A percentile compares a stretch with the other conserved stretches of the same genome.
These are phyloP conservation scores for Cherax quadricarinatus DNA, from an alignment of 1,140 invertebrate species.

Conservation along the genomic window DNA sequence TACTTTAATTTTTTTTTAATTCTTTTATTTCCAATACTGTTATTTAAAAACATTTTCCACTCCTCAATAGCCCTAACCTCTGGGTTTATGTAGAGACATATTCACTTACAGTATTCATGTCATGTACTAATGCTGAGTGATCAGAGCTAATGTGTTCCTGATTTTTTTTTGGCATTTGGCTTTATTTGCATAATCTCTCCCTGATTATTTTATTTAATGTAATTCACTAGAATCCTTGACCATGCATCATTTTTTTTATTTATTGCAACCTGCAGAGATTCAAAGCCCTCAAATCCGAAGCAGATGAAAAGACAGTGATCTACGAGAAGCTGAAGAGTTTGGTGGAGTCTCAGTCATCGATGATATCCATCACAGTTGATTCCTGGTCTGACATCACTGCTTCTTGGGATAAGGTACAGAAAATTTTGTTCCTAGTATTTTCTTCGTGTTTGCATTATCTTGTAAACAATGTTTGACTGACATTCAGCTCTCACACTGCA, in stretches of 20 bases:
- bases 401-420: constrained; percentile 84
- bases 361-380: constrained; percentile 87
- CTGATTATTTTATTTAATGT: not conserved
- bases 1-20: too few relatives aligned
- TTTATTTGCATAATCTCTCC: not conserved
- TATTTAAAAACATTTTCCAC: not conserved
- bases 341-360: constrained; percentile 84
- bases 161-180: not conserved
- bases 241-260: constrained; percentile 17
- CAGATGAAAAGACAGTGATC: constrained; percentile 82
- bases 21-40: too few relatives aligned
- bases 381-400: constrained; percentile 87
- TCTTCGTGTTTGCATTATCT: not conserved
- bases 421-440: constrained; percentile 78
- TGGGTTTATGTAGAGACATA: not conserved
- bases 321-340: constrained; percentile 86
- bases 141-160: not conserved
- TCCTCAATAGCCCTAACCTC: not conserved
- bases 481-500: not conserved
- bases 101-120: not conserved
- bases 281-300: constrained; percentile 81
- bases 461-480: not conserved
- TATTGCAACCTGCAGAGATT: constrained; percentile 74
- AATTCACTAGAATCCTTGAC: constrained; percentile 5
- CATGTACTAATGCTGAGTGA: not conserved